Conservation (phyloP, 23 tunicate genomes). For the Corella eumyota region DNA sequence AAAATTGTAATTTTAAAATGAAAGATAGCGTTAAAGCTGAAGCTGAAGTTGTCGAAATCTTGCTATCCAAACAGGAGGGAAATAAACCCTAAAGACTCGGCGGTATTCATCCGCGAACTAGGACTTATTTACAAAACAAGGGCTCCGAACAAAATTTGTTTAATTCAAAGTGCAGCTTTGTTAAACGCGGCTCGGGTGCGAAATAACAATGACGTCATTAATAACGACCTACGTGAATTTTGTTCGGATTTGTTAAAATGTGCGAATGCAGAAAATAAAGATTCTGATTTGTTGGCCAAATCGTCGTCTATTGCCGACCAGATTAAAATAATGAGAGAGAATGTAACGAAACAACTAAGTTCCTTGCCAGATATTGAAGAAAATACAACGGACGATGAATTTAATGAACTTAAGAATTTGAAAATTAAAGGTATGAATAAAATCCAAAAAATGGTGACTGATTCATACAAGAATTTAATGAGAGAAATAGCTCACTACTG, state of each 20-base stretch:
- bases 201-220: not conserved
- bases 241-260: not conserved
- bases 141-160: too few relatives aligned
- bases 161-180: too few relatives aligned
- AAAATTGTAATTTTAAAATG: too few relatives aligned
- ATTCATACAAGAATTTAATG: conserved; percentile 2
- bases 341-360: not conserved
- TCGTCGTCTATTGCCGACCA: not conserved
- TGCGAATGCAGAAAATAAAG: not conserved
- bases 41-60: not conserved
- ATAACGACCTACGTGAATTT: not conserved
- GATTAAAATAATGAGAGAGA: not conserved
- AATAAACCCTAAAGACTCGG: not conserved
- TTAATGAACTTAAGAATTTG: not conserved
- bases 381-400: not conserved
- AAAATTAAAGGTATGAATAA: not conserved
- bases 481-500: conserved; percentile 3
- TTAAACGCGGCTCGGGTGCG: not conserved
- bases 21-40: too few relatives aligned
- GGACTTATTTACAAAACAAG: too few relatives aligned
- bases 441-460: not conserved
- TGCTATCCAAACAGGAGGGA: not conserved
- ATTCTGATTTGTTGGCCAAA: not conserved
- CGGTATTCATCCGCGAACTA: not conserved
- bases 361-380: not conserved